Evolutionary conservation across 2,797 vertebrate species (phyloP).

Genomic region (Petrocephalus schoutedeni): DNA sequence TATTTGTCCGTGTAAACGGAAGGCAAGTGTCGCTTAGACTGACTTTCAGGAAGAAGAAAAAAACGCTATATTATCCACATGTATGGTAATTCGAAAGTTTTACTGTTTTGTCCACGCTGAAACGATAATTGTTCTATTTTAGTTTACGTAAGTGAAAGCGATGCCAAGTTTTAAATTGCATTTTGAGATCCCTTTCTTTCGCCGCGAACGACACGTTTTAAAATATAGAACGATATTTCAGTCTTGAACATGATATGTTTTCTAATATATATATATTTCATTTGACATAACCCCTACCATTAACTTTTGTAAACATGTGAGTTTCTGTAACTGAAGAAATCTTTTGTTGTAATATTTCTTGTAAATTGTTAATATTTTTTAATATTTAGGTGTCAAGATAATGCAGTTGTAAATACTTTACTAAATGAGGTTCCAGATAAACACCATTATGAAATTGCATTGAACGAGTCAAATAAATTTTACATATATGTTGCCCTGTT

Average conservation of each 20-base stretch:
- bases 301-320: constrained; percentile 76
- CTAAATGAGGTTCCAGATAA: constrained; percentile 64
- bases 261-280: constrained; percentile 56
- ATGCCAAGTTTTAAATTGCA: constrained; percentile 59
- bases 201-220: constrained; percentile 43
- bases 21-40: constrained; percentile 56
- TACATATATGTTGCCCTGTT: constrained; percentile 47
- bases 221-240: constrained; percentile 34
- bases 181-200: constrained; percentile 37
- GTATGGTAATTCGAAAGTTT: constrained; percentile 51
- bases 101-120: constrained; percentile 71
- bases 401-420: constrained; percentile 79
- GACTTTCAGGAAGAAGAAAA: constrained; percentile 42
- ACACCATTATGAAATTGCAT: constrained; percentile 52
- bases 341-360: constrained; percentile 78
- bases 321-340: constrained; percentile 69
- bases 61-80: constrained; percentile 43
- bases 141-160: constrained; percentile 49
- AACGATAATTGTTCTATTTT: constrained; percentile 48
- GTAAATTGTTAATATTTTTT: constrained; percentile 90
- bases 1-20: constrained; percentile 68
- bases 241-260: constrained; percentile 46
- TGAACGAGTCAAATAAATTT: constrained; percentile 71
- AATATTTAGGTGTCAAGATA: constrained; percentile 67
- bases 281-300: constrained; percentile 49